Conservation (phyloP, 1,140 invertebrate genomes). For the Chrysomallon squamiferum region DNA sequence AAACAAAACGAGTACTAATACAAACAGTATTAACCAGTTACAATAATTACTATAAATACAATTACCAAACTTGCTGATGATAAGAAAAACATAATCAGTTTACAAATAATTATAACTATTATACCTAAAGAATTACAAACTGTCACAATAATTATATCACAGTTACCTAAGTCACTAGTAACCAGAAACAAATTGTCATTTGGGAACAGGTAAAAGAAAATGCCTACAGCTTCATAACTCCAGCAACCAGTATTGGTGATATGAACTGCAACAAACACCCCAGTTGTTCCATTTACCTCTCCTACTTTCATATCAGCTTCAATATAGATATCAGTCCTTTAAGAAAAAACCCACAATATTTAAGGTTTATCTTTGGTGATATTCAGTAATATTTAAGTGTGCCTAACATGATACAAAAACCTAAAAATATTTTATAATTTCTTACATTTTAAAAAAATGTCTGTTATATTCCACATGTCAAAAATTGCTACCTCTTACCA, state of each 20-base stretch:
- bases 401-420: not conserved
- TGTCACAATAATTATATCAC: no score
- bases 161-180: conserved; percentile 43
- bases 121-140: no score
- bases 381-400: not conserved
- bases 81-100: no score
- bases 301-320: conserved; percentile 37
- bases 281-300: conserved; percentile 40
- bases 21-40: no score
- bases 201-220: conserved; percentile 49
- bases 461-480: no score
- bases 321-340: conserved; percentile 47
- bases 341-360: conserved; percentile 4
- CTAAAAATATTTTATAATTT: not conserved
- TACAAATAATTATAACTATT: no score
- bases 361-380: no score
- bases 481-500: no score
- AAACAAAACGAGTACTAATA: no score
- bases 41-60: no score
- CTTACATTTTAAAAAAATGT: no score
- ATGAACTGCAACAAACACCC: conserved; percentile 52
- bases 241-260: conserved; percentile 38
- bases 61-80: no score
- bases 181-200: conserved; percentile 30
- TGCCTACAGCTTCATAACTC: conserved; percentile 29